Conservation (phyloP, 2,797 vertebrate genomes). For the Spondyliosoma cantharus region DNA sequence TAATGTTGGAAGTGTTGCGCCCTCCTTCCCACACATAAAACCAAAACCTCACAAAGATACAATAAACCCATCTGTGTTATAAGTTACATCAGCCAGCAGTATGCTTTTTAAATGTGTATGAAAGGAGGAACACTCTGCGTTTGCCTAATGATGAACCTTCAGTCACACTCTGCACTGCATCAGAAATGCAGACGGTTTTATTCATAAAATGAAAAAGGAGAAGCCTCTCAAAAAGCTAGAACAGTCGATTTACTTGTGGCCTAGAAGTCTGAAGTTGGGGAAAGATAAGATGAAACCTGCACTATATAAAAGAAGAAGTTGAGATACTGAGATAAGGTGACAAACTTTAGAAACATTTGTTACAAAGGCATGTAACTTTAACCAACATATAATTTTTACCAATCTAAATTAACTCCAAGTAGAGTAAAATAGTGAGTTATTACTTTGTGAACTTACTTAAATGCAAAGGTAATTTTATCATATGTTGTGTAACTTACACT, state of each 20-base stretch:
- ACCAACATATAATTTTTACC: not conserved
- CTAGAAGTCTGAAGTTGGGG: not conserved
- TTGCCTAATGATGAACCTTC: constrained; percentile 34
- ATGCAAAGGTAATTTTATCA: too few relatives aligned
- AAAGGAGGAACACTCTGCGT: not conserved
- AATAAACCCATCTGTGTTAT: constrained; percentile 15
- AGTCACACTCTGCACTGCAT: constrained; percentile 13
- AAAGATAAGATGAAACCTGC: not conserved
- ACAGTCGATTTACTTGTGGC: not conserved
- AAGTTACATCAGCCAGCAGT: constrained; percentile 46
- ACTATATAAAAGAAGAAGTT: not conserved
- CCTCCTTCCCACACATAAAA: not conserved
- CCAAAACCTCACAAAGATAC: constrained; percentile 1
- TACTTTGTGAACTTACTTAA: too few relatives aligned
- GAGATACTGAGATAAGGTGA: not conserved
- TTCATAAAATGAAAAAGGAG: not conserved
- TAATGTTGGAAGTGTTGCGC: not conserved
- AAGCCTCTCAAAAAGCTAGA: not conserved
- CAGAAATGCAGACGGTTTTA: not conserved
- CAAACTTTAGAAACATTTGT: not conserved
- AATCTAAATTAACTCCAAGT: too few relatives aligned
- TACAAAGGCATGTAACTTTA: not conserved
- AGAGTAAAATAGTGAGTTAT: too few relatives aligned
- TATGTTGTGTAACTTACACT: too few relatives aligned
- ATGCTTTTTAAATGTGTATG: constrained; percentile 48